Evolutionary conservation across 2,888 invertebrate species (phyloP), one percentile per base, ranked within the genome.

Genomic region (Neria commutata): DNA sequence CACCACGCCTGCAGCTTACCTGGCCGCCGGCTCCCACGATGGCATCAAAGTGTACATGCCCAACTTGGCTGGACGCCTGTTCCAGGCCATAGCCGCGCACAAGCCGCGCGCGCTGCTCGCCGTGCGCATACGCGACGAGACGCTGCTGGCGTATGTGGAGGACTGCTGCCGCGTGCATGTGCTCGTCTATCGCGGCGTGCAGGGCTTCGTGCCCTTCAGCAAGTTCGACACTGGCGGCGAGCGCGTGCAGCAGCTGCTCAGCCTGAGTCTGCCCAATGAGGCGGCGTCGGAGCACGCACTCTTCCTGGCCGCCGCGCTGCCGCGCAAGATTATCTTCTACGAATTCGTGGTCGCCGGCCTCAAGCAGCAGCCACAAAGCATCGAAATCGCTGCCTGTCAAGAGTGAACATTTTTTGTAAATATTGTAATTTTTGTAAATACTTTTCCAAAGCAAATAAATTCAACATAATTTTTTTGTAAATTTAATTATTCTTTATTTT

Each of bases 141-240:
- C 84, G 0, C 66, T 86, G n/a, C 65, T 86, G 16, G 78, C 81
- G 11, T 85, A 84, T 61, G 72, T 85, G 25, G 85, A 86, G 70
- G 67, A 69, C 29, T 73, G 74, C 17, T 69, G 72, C 17, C 56
- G 48, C 0, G 61, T 80, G 14, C 69, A 75, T 2, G 66, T 81
- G 8, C 63, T 77, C 1, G 67, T 67, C 23, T 82, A 82, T 54
- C 75, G 74, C 5, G 83, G 83, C 3, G 69, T 79, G 3, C 73
- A 78, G 61, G 83, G 83, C 0, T 83, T 83, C 64, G 70, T 74
- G 26, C 70, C 73, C 1, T 75, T 80, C 48, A 59, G 74, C 0
- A 64, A 67, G n/a, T 73, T 81, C 17, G 54, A 61, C 1, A 59
- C 59, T 0, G 45, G 61, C 1, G 24, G 45, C 4, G 42, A 45